Percentiles rank a stretch among this genome's conserved stretches.
Conservation (phyloP, 2,797 vertebrate species). For the Falco cherrug region DNA sequence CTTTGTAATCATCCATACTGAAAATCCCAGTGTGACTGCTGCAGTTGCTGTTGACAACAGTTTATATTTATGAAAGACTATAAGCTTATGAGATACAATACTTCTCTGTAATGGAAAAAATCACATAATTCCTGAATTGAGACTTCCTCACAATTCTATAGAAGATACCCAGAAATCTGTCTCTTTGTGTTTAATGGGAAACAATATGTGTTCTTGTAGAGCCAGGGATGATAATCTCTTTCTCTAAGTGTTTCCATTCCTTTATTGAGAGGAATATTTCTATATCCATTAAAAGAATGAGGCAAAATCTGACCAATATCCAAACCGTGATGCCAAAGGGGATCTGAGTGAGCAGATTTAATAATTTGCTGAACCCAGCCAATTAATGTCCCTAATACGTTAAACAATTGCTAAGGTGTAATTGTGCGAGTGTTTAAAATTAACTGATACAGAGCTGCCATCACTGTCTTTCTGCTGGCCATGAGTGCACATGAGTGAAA, state of each 20-base stretch:
- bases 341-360: background rate
- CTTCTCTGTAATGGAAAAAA: background rate
- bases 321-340: background rate
- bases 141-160: background rate
- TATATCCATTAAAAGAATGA: background rate
- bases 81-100: background rate
- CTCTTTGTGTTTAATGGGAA: background rate
- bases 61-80: background rate
- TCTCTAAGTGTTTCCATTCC: background rate
- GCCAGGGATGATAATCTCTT: background rate
- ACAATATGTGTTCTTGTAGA: background rate
- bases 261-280: background rate
- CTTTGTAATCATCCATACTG: background rate
- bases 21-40: background rate
- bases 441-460: background rate
- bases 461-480: background rate
- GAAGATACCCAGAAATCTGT: background rate
- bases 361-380: background rate
- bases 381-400: background rate
- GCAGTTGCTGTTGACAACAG: background rate
- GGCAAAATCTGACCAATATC: background rate
- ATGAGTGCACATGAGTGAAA: background rate
- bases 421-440: background rate
- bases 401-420: background rate
- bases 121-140: background rate